A percentile compares a stretch with the other conserved stretches of the same genome.
These are phyloP conservation scores for Thripadectes ignobilis DNA, from an alignment of 2,797 vertebrate genomes.

Conservation along the genomic window DNA sequence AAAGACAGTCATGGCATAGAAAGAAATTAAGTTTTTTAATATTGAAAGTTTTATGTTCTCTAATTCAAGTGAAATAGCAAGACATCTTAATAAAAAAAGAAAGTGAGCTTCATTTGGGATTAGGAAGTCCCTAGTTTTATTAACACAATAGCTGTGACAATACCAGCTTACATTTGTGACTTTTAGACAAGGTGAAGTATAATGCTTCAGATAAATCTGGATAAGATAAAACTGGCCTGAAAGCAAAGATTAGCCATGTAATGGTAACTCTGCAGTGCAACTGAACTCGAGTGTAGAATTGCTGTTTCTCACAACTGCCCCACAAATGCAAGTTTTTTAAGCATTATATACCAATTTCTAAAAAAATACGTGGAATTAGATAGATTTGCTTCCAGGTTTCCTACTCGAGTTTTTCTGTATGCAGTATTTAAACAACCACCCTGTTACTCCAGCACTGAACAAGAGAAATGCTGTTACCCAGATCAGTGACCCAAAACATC, in stretches of 20 bases:
- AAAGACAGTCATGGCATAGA: constrained; percentile 52
- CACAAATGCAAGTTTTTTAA: neutral
- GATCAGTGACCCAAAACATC: neutral
- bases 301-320: neutral
- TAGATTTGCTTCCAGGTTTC: neutral
- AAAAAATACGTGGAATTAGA: neutral
- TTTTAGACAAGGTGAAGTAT: neutral
- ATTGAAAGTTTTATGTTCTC: constrained; percentile 45
- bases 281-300: neutral
- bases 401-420: neutral
- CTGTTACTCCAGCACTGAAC: neutral
- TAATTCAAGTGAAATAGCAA: constrained; percentile 49
- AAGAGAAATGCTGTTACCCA: neutral
- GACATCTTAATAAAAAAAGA: neutral
- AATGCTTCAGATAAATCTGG: neutral
- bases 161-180: neutral
- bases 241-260: neutral
- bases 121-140: constrained; percentile 30
- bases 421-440: neutral
- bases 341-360: neutral
- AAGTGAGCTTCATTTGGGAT: neutral
- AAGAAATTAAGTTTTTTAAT: constrained; percentile 36
- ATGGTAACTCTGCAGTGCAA: neutral
- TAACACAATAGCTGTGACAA: neutral
- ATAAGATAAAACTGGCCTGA: neutral